Conservation (phyloP, 2,888 invertebrate species). For the Mechanitis mazaeus region DNA sequence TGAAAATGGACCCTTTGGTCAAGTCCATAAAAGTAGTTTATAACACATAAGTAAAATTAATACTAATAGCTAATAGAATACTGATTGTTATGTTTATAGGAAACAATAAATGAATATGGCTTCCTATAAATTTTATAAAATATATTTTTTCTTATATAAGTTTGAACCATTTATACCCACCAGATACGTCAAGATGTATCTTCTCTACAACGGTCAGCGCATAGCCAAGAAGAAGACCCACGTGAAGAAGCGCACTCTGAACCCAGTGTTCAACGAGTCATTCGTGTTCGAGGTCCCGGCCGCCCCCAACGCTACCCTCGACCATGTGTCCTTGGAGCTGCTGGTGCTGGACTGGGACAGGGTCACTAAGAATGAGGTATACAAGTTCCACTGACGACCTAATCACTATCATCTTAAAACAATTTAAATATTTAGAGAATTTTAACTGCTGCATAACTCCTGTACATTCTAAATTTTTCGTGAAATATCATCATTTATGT, state of each 20-base stretch:
- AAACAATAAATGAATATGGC: too few species aligned
- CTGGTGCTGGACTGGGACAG: slow-evolving; percentile 97
- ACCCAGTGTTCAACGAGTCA: slow-evolving; percentile 99
- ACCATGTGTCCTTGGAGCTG: slow-evolving; percentile 90
- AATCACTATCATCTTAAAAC: not conserved
- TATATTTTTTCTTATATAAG: not conserved
- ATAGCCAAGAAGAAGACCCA: slow-evolving; percentile 99
- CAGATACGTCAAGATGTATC: slow-evolving; percentile 94
- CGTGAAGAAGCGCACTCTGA: slow-evolving; percentile 97
- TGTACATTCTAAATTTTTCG: too few species aligned
- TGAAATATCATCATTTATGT: too few species aligned
- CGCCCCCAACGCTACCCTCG: slow-evolving; percentile 82
- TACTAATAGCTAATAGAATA: too few species aligned
- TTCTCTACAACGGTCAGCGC: slow-evolving; percentile 97
- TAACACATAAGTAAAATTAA: too few species aligned
- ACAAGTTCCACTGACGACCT: not conserved
- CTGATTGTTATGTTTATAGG: too few species aligned
- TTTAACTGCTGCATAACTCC: too few species aligned
- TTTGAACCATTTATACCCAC: not conserved
- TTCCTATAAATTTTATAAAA: too few species aligned
- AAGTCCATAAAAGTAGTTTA: too few species aligned
- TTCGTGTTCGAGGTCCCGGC: slow-evolving; percentile 98
- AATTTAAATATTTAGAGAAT: too few species aligned
- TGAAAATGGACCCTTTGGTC: too few species aligned
- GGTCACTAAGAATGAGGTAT: slow-evolving; percentile 97